Percentiles rank a stretch among this genome's conserved stretches.
phyloP scores from a whole-genome alignment of 2,113 vertebrate genomes.

The Condylura cristata region DNA sequence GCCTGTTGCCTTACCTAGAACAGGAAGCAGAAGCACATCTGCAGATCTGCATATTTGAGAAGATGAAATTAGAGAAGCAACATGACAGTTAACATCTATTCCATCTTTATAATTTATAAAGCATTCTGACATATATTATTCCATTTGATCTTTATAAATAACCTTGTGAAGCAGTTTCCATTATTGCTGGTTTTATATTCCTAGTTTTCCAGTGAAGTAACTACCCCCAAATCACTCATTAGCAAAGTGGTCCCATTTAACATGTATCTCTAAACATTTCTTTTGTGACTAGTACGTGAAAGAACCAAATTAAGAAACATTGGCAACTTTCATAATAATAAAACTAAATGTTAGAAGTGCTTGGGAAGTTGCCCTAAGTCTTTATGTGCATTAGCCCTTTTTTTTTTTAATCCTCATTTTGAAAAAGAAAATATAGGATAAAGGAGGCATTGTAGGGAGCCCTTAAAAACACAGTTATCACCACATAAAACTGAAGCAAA shows the following conservation, averaged over 20 bases:
- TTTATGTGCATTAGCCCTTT: background rate
- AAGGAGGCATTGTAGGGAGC: background rate
- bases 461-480: background rate
- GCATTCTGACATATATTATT: background rate
- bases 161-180: background rate
- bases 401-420: background rate
- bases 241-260: background rate
- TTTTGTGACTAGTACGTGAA: background rate
- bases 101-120: constrained; percentile 39
- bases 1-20: constrained; percentile 38
- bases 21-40: constrained; percentile 38
- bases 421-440: background rate
- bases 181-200: background rate
- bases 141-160: background rate
- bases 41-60: constrained; percentile 2
- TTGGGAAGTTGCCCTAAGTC: background rate
- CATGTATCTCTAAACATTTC: background rate
- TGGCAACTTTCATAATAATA: background rate
- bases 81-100: constrained; percentile 39
- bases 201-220: constrained; percentile 33
- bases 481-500: background rate
- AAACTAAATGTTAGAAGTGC: background rate
- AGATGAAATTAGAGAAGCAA: constrained; percentile 13
- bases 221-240: background rate
- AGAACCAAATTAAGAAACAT: background rate